These are phyloP conservation scores for Nyleta sp. DNA, from an alignment of 2,888 invertebrate species.

Conservation along the genomic window DNA sequence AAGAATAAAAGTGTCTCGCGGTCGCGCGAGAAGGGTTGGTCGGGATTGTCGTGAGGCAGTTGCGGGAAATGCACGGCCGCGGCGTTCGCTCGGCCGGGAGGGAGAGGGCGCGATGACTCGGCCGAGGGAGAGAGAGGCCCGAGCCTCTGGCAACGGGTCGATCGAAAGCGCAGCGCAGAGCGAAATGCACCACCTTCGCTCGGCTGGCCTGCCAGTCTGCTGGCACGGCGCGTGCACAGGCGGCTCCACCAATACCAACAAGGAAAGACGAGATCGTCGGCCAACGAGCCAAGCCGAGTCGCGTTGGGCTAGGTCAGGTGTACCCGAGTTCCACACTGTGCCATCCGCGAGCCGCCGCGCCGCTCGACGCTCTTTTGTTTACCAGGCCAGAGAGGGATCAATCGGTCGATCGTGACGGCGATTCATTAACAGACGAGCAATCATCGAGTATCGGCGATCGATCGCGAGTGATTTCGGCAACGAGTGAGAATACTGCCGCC, in stretches of 20 bases:
- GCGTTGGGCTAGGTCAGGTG: slow-evolving; percentile 82
- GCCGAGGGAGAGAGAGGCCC: slow-evolving; percentile 62
- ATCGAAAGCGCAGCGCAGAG: slow-evolving; percentile 82
- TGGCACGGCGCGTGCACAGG: slow-evolving; percentile 71
- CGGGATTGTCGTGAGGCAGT: slow-evolving; percentile 50
- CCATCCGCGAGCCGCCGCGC: slow-evolving; percentile 76
- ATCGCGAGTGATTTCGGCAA: too few species aligned
- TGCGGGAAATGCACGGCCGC: slow-evolving; percentile 56
- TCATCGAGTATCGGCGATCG: too few species aligned
- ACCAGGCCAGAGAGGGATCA: slow-evolving; percentile 37
- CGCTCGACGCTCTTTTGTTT: slow-evolving; percentile 61
- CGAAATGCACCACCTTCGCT: slow-evolving; percentile 80
- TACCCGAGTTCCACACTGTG: slow-evolving; percentile 81
- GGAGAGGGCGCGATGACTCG: slow-evolving; percentile 50
- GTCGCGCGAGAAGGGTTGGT: slow-evolving; percentile 50
- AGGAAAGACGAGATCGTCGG: slow-evolving; percentile 71
- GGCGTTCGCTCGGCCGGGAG: slow-evolving; percentile 60
- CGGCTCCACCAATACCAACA: slow-evolving; percentile 76
- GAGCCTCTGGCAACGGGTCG: slow-evolving; percentile 78
- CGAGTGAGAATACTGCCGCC: too few species aligned
- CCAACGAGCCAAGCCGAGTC: slow-evolving; percentile 78
- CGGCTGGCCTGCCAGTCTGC: slow-evolving; percentile 74
- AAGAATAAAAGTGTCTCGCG: slow-evolving; percentile 44
- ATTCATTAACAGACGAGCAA: too few species aligned
- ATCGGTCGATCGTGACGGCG: too few species aligned